A percentile compares a stretch with the other conserved stretches of the same genome.
Evolutionary conservation across 2,888 invertebrate species (phyloP).

Genomic region (Thalpophila matura): DNA sequence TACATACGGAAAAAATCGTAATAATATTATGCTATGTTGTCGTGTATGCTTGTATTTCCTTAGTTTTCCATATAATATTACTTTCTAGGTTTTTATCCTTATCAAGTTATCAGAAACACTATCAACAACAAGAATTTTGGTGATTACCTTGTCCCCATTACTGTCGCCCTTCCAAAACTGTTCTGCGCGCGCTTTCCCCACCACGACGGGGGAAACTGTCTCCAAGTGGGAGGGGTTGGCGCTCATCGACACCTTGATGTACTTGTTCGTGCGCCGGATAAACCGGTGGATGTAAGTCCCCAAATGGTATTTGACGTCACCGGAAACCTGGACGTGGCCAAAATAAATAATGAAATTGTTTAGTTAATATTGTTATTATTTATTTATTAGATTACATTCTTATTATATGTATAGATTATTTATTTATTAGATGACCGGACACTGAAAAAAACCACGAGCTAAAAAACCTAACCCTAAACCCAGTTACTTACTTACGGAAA

Average conservation of each 20-base stretch:
- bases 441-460: too few species aligned
- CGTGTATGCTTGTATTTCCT: too few species aligned
- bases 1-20: too few species aligned
- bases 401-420: too few species aligned
- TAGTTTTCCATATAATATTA: too few species aligned
- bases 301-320: slow-evolving; percentile 98
- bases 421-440: too few species aligned
- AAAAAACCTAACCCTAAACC: too few species aligned
- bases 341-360: not conserved
- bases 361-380: too few species aligned
- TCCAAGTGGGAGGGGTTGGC: slow-evolving; percentile 99
- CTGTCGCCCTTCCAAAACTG: slow-evolving; percentile 95
- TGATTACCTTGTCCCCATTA: slow-evolving; percentile 91
- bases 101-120: not conserved
- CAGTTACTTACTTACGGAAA: too few species aligned
- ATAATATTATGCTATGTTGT: not conserved
- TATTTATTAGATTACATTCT: too few species aligned
- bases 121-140: not conserved
- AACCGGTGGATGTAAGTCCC: slow-evolving; percentile 96
- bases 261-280: slow-evolving; percentile 94
- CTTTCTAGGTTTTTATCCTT: too few species aligned
- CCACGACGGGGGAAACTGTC: slow-evolving; percentile 96
- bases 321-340: slow-evolving; percentile 92
- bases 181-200: slow-evolving; percentile 96
- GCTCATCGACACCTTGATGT: slow-evolving; percentile 95